Evolutionary conservation across 1,140 invertebrate genomes (phyloP), one percentile per base, ranked within the genome.

Genomic region (Drosophila rufa): DNA sequence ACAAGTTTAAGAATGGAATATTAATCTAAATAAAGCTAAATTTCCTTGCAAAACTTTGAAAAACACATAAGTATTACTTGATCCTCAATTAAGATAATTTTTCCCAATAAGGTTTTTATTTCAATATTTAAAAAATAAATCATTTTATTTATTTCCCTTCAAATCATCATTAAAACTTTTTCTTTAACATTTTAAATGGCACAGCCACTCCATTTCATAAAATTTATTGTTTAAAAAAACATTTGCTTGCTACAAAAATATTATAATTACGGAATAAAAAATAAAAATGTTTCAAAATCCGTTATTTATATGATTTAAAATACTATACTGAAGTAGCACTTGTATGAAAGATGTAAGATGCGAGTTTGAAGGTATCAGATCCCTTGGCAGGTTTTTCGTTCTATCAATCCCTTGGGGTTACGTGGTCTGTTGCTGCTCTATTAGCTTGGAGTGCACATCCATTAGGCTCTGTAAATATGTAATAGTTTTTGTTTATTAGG

Each of bases 371-470:
- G 30, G 4, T 62, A 30, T 22, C 38, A 9, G 17, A 25, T 61
- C 17, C 33, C 11, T 46, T 4, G 17, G n/a, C 17, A 9, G 30
- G 50, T 56, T 6, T 33, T 6, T 11, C 0, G 7, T 6, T n/a
- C n/a, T 15, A 17, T 25, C 3, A 2, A 19, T 14, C 0, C 3
- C 43, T 11, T 50, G 36, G 14, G 42, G 38, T 45, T 80, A 51
- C 47, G 67, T 59, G 19, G 67, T 56, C 45, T 76, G 80, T n/a
- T 81, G 74, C 43, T 89, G 80, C 19, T 91, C 90, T 59, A 92
- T 92, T 45, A 92, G 55, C 50, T 92, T 85, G 66, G 90, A 82
- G 70, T 92, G 90, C 9, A 92, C 90, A 58, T 83, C 90, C 90
- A 92, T 92, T 8, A 92, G 80, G 50, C 90, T 91, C 90, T 92